Conservation (phyloP, 2,113 vertebrate species). For the Telmatochromis sp. region DNA sequence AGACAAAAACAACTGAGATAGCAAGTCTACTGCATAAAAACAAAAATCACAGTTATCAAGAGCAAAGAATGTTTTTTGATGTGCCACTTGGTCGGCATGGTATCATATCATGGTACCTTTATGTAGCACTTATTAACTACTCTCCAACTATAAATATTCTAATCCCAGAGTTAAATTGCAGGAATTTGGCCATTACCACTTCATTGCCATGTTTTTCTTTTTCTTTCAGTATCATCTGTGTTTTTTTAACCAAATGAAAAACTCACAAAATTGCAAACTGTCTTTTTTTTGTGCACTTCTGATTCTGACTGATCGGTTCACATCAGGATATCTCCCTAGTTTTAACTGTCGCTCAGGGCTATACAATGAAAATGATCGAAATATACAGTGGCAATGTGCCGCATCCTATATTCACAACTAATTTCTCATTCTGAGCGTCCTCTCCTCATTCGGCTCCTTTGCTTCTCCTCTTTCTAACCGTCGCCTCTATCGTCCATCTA, state of each 20-base stretch:
- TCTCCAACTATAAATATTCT: neutral
- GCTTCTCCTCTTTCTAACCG: neutral
- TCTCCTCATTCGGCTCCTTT: neutral
- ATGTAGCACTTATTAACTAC: neutral
- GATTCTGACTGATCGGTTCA: neutral
- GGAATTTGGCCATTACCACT: neutral
- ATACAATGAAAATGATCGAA: neutral
- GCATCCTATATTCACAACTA: neutral
- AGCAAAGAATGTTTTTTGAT: neutral
- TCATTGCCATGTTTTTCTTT: neutral
- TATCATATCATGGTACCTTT: neutral
- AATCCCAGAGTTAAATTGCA: neutral
- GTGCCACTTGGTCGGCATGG: neutral
- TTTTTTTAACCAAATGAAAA: neutral
- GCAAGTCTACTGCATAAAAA: neutral
- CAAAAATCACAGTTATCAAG: slow-evolving; percentile 5
- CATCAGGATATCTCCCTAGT: neutral
- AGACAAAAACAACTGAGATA: neutral
- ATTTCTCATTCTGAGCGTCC: neutral
- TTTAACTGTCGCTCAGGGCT: neutral
- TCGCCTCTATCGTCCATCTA: neutral
- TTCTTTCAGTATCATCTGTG: neutral
- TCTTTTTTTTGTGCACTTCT: neutral
- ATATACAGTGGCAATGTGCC: neutral
- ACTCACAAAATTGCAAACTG: neutral